phyloP scores from a whole-genome alignment of 2,113 vertebrate genomes.

The Scopus umbretta region DNA sequence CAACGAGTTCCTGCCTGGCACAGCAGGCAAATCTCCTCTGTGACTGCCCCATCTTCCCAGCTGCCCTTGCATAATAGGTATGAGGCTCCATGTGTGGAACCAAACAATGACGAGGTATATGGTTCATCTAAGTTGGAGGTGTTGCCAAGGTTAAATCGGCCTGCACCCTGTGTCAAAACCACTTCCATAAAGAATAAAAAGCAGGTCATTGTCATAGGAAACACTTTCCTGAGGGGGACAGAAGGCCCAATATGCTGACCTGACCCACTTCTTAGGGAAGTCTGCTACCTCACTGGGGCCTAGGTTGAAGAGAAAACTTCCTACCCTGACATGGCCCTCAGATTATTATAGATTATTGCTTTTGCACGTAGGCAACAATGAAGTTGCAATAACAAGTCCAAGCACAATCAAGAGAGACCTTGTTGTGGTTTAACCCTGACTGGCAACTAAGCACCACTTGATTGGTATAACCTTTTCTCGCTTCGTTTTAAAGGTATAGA shows the following conservation, averaged over 20 bases:
- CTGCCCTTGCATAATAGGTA: background rate
- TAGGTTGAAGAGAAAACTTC: background rate
- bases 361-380: background rate
- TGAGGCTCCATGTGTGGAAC: background rate
- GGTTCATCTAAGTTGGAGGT: no score
- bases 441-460: no score
- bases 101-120: background rate
- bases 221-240: background rate
- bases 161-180: no score
- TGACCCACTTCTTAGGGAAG: background rate
- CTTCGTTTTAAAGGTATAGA: no score
- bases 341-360: background rate
- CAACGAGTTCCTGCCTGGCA: background rate
- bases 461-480: no score
- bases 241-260: background rate
- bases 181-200: background rate
- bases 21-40: background rate
- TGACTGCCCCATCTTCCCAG: background rate
- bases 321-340: background rate
- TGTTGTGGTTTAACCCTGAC: no score
- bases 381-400: background rate
- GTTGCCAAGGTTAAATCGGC: no score
- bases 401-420: no score
- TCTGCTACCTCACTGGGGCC: background rate
- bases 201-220: background rate